Evolutionary conservation across 2,888 invertebrate species (phyloP).

Genomic region (Caenorhabditis macrosperma): DNA sequence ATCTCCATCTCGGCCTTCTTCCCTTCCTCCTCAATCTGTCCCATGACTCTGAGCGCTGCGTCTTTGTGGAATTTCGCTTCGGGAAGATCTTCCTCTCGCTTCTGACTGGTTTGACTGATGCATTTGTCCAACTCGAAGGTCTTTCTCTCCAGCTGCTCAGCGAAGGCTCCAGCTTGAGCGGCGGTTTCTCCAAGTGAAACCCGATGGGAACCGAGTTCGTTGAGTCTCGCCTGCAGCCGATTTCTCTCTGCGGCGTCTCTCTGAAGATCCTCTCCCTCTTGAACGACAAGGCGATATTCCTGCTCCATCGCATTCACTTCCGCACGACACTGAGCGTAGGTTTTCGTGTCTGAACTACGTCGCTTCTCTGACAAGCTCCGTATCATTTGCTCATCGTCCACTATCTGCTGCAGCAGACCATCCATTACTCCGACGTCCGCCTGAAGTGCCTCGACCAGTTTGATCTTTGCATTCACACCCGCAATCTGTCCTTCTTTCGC

Average conservation of each 20-base stretch:
- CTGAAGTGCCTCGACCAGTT: constrained; percentile 44
- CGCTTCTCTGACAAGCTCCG: neutral
- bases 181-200: constrained; percentile 59
- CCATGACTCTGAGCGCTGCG: neutral
- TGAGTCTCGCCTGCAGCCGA: constrained; percentile 34
- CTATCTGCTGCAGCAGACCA: constrained; percentile 15
- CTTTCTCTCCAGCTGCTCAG: constrained; percentile 38
- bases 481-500: constrained; percentile 13
- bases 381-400: constrained; percentile 8
- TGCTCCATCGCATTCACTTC: constrained; percentile 30
- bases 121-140: constrained; percentile 22
- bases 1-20: constrained; percentile 43
- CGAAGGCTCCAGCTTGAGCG: constrained; percentile 46
- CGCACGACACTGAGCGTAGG: constrained; percentile 11
- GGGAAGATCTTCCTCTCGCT: constrained; percentile 36
- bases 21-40: constrained; percentile 8
- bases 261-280: constrained; percentile 43
- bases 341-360: neutral
- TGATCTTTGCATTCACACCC: neutral
- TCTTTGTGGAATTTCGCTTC: constrained; percentile 32
- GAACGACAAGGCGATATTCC: constrained; percentile 21
- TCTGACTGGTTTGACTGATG: neutral
- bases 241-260: constrained; percentile 23
- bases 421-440: constrained; percentile 64
- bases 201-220: constrained; percentile 50